These are phyloP conservation scores for Haliclona indistincta DNA, from an alignment of 37 sponge, comb jelly and placozoan genomes.

Conservation along the genomic window DNA sequence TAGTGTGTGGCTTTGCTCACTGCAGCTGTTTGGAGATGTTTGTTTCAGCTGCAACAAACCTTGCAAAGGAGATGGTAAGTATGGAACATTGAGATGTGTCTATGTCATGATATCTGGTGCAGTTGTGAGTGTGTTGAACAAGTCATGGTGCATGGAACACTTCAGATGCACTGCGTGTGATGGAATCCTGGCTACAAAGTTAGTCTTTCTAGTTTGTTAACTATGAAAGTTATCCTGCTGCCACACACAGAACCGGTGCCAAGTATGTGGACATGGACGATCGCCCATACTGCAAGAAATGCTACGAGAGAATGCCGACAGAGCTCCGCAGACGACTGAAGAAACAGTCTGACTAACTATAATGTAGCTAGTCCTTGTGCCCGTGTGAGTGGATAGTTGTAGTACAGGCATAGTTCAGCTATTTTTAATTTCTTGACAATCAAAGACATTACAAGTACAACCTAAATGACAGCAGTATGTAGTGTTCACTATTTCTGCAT, in stretches of 20 bases:
- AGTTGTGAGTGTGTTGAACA: slow-evolving; percentile 85
- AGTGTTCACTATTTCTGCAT: neutral
- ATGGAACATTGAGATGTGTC: neutral
- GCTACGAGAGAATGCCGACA: slow-evolving; percentile 88
- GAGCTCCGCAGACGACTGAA: slow-evolving; percentile 92
- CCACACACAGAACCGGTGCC: slow-evolving; percentile 62
- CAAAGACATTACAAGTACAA: too few relatives aligned
- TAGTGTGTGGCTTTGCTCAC: neutral
- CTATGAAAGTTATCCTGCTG: too few relatives aligned
- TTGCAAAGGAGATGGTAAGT: slow-evolving; percentile 86
- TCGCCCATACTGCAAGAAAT: slow-evolving; percentile 92
- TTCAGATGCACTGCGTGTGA: slow-evolving; percentile 96
- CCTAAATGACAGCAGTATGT: too few relatives aligned
- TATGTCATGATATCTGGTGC: neutral
- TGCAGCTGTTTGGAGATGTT: slow-evolving; percentile 90
- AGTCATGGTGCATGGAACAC: slow-evolving; percentile 95
- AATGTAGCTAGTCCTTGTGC: neutral
- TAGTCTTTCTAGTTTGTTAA: neutral
- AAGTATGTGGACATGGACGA: slow-evolving; percentile 91
- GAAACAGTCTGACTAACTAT: slow-evolving; percentile 50
- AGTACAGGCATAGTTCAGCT: too few relatives aligned
- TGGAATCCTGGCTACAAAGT: slow-evolving; percentile 67
- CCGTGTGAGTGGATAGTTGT: too few relatives aligned
- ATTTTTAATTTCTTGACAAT: too few relatives aligned
- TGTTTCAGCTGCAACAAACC: slow-evolving; percentile 93